Evolutionary conservation across 64 coral and sea anemone genomes (phyloP).

Genomic region (Montipora sp.): DNA sequence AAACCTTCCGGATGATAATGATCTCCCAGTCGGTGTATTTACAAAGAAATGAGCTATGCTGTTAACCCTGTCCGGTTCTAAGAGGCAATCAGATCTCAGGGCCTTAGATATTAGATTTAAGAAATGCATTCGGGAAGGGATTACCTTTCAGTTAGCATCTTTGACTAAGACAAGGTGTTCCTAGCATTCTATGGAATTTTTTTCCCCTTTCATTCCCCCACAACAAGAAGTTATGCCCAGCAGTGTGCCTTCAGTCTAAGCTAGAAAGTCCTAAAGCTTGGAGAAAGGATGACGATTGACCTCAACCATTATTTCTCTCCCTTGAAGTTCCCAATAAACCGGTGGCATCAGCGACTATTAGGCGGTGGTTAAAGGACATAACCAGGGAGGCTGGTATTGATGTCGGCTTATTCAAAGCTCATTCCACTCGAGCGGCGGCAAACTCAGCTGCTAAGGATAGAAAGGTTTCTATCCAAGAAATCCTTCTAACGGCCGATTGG

Average conservation of each 20-base stretch:
- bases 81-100: too few species aligned
- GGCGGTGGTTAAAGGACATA: background rate
- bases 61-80: too few species aligned
- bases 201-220: too few species aligned
- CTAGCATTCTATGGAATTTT: too few species aligned
- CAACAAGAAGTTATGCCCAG: too few species aligned
- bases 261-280: background rate
- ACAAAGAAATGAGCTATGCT: too few species aligned
- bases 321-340: conserved; percentile 22
- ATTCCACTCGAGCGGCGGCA: background rate
- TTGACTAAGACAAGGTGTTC: too few species aligned
- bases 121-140: too few species aligned
- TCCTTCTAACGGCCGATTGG: background rate
- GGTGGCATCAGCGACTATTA: conserved; percentile 37
- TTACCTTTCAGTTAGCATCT: too few species aligned
- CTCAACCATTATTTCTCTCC: conserved; percentile 45
- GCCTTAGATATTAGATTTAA: too few species aligned
- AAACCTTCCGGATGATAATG: too few species aligned
- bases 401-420: background rate
- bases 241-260: background rate
- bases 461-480: background rate
- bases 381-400: background rate
- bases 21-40: too few species aligned
- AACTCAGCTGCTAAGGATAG: background rate
- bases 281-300: background rate